These are phyloP conservation scores for Mastomys natalensis DNA, from an alignment of 2,113 vertebrate genomes.

Conservation along the genomic window DNA sequence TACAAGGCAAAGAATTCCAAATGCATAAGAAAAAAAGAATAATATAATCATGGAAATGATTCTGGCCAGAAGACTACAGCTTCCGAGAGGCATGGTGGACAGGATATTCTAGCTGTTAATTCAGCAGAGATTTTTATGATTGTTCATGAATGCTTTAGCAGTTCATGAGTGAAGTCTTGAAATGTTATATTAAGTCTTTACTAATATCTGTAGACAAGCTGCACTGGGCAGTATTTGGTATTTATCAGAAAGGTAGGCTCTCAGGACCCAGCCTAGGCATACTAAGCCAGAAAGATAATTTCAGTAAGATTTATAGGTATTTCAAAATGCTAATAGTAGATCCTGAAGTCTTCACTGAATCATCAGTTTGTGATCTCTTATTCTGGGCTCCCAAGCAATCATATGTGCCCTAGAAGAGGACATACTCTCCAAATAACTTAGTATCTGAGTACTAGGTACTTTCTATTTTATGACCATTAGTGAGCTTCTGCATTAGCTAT, in stretches of 20 bases:
- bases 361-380: not conserved
- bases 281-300: not conserved
- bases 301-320: not conserved
- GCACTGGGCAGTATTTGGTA: not conserved
- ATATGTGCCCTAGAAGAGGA: accelerated
- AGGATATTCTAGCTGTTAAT: not conserved
- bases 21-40: not conserved
- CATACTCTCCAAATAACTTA: not conserved
- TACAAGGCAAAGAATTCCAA: not conserved
- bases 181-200: too few relatives aligned
- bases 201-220: not conserved
- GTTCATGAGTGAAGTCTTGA: not conserved
- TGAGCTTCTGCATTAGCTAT: not conserved
- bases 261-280: not conserved
- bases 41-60: not conserved
- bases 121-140: not conserved
- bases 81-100: too few relatives aligned
- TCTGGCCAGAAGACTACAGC: not conserved
- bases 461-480: not conserved
- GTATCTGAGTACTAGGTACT: not conserved
- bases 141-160: not conserved
- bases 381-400: not conserved
- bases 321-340: not conserved
- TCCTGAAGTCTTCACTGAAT: not conserved
- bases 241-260: not conserved